phyloP scores from a whole-genome alignment of 2,888 invertebrate genomes.

The Diarsia dahlii region DNA sequence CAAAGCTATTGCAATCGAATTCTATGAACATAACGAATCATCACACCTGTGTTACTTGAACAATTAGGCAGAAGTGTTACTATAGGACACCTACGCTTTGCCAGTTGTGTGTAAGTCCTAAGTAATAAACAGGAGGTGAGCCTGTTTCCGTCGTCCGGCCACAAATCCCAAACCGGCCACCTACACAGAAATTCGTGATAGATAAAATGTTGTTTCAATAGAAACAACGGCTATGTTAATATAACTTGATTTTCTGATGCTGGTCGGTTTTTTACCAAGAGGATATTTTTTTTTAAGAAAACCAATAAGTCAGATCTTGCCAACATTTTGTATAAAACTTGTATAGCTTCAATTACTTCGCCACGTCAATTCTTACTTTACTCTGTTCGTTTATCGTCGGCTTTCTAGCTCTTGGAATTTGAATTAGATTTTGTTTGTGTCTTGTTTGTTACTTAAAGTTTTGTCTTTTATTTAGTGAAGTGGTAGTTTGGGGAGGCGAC shows the following conservation, averaged over 20 bases:
- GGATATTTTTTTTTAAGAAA: slow-evolving; percentile 32
- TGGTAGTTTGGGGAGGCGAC: slow-evolving; percentile 26
- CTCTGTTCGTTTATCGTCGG: slow-evolving; percentile 64
- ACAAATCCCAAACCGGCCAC: not conserved
- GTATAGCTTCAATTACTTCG: slow-evolving; percentile 75
- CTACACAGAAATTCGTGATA: not conserved
- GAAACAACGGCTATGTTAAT: not conserved
- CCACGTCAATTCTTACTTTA: slow-evolving; percentile 74
- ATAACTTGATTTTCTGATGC: not conserved
- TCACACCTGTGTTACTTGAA: not conserved
- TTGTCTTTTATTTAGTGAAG: slow-evolving; percentile 36
- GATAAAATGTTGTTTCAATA: not conserved
- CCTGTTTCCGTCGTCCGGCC: too few species aligned
- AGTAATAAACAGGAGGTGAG: not conserved
- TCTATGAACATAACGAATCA: not conserved
- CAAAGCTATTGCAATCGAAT: not conserved
- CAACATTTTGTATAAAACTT: slow-evolving; percentile 67
- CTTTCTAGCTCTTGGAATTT: slow-evolving; percentile 52
- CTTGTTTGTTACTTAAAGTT: slow-evolving; percentile 56
- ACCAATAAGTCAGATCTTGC: slow-evolving; percentile 72
- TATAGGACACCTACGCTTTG: not conserved
- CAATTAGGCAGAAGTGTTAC: not conserved
- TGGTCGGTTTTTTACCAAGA: not conserved
- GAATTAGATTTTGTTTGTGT: slow-evolving; percentile 56
- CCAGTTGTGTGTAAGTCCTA: not conserved